Conservation (phyloP, 2,113 vertebrate species). For the Chiloscyllium plagiosum region DNA sequence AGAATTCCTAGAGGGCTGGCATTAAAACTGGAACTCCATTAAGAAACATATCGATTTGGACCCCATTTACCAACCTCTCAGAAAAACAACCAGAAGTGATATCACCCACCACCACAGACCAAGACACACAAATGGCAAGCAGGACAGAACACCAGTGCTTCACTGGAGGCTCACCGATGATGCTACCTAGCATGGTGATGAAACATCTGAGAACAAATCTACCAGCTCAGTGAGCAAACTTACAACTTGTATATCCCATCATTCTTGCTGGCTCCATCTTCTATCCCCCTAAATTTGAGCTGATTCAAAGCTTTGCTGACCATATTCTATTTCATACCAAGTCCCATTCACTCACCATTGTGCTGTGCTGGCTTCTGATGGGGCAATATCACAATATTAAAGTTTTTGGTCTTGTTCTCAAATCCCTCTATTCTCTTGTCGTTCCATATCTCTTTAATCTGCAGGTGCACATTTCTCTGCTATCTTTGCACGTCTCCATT, state of each 20-base stretch:
- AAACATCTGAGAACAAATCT: too few species aligned
- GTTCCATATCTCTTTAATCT: not conserved
- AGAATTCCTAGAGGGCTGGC: too few species aligned
- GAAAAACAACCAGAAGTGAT: too few species aligned
- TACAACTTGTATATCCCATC: not conserved
- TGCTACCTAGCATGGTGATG: too few species aligned
- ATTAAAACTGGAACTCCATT: too few species aligned
- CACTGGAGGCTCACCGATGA: too few species aligned
- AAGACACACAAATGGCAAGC: too few species aligned
- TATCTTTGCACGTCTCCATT: not conserved
- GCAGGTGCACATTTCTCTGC: not conserved
- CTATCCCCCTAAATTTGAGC: not conserved
- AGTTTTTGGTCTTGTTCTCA: not conserved
- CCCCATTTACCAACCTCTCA: too few species aligned
- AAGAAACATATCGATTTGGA: too few species aligned
- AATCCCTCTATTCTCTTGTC: not conserved
- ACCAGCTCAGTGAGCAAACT: too few species aligned
- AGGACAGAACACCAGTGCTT: too few species aligned
- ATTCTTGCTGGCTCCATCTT: not conserved
- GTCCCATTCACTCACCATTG: not conserved
- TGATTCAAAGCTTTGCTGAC: not conserved
- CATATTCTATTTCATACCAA: not conserved
- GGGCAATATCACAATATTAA: not conserved
- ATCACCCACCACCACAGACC: too few species aligned
- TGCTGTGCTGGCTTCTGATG: not conserved